phyloP scores from a whole-genome alignment of 2,888 invertebrate genomes.

The Cantharis nigra region DNA sequence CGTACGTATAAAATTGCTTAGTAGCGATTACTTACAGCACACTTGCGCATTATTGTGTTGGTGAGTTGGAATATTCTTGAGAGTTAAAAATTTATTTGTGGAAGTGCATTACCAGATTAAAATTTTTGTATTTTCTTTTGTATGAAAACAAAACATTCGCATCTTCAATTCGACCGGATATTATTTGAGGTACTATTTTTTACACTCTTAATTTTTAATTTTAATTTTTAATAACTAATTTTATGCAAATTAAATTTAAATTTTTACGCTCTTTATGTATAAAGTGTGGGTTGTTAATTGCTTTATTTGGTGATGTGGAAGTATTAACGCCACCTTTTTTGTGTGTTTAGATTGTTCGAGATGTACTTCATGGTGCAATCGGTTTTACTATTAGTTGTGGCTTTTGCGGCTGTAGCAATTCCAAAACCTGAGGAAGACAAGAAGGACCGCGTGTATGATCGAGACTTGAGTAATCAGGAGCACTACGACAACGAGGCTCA shows the following conservation, averaged over 20 bases:
- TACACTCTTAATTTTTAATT: neutral
- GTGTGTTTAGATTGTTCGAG: neutral
- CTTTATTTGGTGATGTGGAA: conserved; percentile 16
- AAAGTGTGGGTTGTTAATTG: neutral
- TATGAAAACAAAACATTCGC: neutral
- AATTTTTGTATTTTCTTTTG: neutral
- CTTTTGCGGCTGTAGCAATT: conserved; percentile 58
- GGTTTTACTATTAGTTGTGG: conserved; percentile 27
- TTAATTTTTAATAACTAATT: neutral
- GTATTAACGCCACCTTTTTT: neutral
- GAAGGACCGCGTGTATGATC: conserved; percentile 65
- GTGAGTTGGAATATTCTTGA: neutral
- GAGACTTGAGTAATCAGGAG: conserved; percentile 76
- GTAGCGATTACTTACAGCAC: neutral
- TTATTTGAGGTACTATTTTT: neutral
- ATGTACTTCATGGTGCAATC: conserved; percentile 24
- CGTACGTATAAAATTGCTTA: neutral
- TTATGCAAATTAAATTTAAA: neutral
- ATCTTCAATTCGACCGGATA: neutral
- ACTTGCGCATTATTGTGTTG: neutral
- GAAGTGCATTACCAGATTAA: neutral
- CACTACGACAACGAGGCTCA: conserved; percentile 83
- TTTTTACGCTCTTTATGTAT: neutral
- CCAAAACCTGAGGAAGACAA: conserved; percentile 74
- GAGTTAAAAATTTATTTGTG: neutral